These are phyloP conservation scores for Hermetia illucens DNA, from an alignment of 1,140 invertebrate genomes.

Conservation along the genomic window DNA sequence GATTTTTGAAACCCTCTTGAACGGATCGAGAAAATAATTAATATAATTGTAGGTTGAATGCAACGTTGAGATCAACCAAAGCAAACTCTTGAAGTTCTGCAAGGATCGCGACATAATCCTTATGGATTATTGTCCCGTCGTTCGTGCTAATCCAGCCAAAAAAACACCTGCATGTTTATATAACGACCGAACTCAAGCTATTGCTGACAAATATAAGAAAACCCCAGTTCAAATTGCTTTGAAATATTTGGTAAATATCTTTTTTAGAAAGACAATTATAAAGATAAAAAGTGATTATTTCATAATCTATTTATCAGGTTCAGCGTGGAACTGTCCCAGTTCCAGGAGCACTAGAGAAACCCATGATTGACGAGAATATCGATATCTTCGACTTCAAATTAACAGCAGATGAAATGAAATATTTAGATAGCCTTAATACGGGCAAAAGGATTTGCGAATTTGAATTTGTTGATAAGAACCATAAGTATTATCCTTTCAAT, in stretches of 20 bases:
- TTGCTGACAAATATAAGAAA: constrained; percentile 49
- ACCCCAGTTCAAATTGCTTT: constrained; percentile 48
- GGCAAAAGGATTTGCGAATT: constrained; percentile 18
- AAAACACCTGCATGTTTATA: constrained; percentile 42
- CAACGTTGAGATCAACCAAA: constrained; percentile 55
- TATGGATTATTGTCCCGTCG: constrained; percentile 62
- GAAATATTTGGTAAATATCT: constrained; percentile 42
- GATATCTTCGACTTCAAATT: constrained; percentile 66
- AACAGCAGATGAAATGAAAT: constrained; percentile 38
- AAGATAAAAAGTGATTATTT: too few relatives aligned
- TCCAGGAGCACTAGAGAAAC: constrained; percentile 66
- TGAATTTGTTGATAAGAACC: constrained; percentile 30
- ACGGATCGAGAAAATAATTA: too few relatives aligned
- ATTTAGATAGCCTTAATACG: constrained; percentile 41
- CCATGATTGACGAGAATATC: constrained; percentile 60
- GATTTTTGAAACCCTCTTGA: too few relatives aligned
- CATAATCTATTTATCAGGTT: too few relatives aligned
- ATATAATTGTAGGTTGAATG: too few relatives aligned
- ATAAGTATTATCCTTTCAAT: constrained; percentile 46
- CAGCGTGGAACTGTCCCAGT: constrained; percentile 64
- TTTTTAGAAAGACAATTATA: too few relatives aligned
- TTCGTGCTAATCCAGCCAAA: constrained; percentile 49
- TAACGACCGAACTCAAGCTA: constrained; percentile 39
- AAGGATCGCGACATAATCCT: constrained; percentile 42
- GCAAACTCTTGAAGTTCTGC: constrained; percentile 47